These are phyloP conservation scores for Dolomedes plantarius DNA, from an alignment of 2,888 invertebrate genomes.

Conservation along the genomic window DNA sequence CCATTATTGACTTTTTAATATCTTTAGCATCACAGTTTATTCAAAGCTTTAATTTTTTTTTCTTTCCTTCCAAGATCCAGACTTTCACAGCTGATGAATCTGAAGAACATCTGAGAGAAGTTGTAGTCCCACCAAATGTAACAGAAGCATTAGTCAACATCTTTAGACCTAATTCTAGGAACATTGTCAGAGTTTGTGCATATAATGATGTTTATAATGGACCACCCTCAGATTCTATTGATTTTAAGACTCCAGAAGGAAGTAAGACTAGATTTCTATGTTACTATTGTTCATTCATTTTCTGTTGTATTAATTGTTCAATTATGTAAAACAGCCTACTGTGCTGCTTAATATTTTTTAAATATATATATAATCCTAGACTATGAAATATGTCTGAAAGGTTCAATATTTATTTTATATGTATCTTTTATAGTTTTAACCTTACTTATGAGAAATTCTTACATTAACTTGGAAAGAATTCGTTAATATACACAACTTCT, in stretches of 20 bases:
- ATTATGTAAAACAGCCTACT: no score
- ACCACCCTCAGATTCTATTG: constrained; percentile 88
- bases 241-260: constrained; percentile 93
- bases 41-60: no score
- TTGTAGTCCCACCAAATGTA: constrained; percentile 84
- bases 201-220: constrained; percentile 94
- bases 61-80: constrained; percentile 81
- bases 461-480: no score
- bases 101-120: constrained; percentile 85
- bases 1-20: no score
- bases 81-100: constrained; percentile 91
- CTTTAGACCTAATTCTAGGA: constrained; percentile 89
- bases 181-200: constrained; percentile 91
- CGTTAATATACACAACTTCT: no score
- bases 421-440: no score
- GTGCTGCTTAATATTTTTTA: no score
- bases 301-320: neutral
- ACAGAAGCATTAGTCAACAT: constrained; percentile 86
- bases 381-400: no score
- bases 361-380: no score
- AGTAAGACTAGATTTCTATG: constrained; percentile 77
- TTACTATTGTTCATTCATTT: neutral
- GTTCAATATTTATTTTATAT: no score
- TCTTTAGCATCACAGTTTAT: no score
- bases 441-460: no score